A percentile compares a stretch with the other conserved stretches of the same genome.
These are phyloP conservation scores for Drosophila rhopaloa DNA, from an alignment of 1,140 invertebrate genomes.

Conservation along the genomic window DNA sequence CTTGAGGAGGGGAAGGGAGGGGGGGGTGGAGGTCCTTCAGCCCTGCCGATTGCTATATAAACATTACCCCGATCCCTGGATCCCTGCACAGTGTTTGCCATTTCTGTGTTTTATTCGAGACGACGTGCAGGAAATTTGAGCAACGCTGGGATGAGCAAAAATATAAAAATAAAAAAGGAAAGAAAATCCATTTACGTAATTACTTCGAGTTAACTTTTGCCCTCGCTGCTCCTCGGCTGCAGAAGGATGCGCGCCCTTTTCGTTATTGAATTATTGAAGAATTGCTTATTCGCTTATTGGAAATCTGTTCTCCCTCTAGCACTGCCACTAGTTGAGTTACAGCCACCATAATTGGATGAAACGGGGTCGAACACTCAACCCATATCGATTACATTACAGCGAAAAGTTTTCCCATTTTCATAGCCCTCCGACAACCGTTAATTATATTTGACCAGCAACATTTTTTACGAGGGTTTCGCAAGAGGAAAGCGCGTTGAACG, in stretches of 20 bases:
- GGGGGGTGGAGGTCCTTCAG: neutral
- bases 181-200: conserved; percentile 82
- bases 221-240: conserved; percentile 1
- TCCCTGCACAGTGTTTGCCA: conserved; percentile 34
- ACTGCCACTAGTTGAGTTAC: conserved; percentile 35
- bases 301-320: conserved; percentile 56
- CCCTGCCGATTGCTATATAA: conserved; percentile 62
- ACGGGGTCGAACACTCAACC: conserved; percentile 10
- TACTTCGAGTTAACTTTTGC: conserved; percentile 77
- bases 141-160: conserved; percentile 40
- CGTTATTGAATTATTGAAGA: conserved; percentile 70
- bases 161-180: conserved; percentile 8
- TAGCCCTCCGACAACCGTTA: conserved; percentile 17
- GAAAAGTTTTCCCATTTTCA: conserved; percentile 50
- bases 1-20: conserved; percentile 31
- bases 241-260: conserved; percentile 40
- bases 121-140: conserved; percentile 80
- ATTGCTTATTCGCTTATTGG: conserved; percentile 72
- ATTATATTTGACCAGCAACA: conserved; percentile 31
- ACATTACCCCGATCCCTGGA: conserved; percentile 50
- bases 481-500: conserved; percentile 11
- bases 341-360: conserved; percentile 43
- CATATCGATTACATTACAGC: conserved; percentile 38
- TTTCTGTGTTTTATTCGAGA: conserved; percentile 53
- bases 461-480: conserved; percentile 10